phyloP scores from a whole-genome alignment of 2,113 vertebrate species.

The Limanda limanda region DNA sequence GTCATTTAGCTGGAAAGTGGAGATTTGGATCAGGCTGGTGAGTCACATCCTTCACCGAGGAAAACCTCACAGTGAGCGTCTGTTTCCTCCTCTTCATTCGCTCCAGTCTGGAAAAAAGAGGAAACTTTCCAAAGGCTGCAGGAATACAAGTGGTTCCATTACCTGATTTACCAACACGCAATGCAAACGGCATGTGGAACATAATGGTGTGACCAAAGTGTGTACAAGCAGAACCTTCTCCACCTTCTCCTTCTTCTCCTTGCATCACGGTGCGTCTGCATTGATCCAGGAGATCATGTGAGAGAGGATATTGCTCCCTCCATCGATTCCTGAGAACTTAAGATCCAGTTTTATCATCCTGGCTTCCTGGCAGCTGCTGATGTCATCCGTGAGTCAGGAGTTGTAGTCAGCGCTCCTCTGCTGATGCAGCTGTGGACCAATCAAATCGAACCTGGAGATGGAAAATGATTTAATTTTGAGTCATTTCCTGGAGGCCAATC shows the following conservation, averaged over 20 bases:
- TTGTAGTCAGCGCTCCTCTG: constrained; percentile 21
- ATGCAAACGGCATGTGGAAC: no score
- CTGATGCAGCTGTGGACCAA: neutral
- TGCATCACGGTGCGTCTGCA: neutral
- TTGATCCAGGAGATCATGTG: neutral
- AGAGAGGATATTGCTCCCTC: neutral
- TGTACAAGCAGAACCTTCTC: no score
- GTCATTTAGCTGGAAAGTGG: constrained; percentile 26
- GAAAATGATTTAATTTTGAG: neutral
- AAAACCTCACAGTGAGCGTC: constrained; percentile 10
- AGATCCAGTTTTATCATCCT: constrained; percentile 22
- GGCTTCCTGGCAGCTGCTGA: constrained; percentile 58
- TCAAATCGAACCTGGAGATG: neutral
- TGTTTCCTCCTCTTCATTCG: constrained; percentile 1
- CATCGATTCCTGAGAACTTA: constrained; percentile 38
- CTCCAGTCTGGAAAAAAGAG: constrained; percentile 17
- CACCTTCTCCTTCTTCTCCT: no score
- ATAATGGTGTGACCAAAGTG: no score
- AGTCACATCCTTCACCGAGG: constrained; percentile 33
- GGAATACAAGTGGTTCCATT: neutral
- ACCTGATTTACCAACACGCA: no score
- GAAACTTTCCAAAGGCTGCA: neutral
- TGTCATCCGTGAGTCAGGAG: constrained; percentile 18
- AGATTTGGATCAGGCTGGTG: constrained; percentile 28
- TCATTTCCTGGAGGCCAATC: neutral